Percentiles rank a stretch among this genome's conserved stretches.
Conservation (phyloP, 2,888 invertebrate species). For the Drosophila anomelani region DNA sequence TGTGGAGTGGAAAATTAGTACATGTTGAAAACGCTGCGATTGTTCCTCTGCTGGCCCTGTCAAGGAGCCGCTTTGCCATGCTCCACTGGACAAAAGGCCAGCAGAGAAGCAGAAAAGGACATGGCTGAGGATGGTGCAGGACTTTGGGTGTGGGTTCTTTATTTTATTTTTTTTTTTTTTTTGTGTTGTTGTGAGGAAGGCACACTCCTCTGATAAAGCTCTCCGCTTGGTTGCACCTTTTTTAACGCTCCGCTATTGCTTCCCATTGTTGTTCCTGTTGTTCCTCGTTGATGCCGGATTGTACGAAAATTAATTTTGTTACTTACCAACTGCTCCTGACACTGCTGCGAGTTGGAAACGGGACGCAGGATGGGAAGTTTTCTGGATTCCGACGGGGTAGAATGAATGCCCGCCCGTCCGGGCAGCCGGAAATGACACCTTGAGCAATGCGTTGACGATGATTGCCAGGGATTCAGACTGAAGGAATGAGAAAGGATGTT, state of each 20-base stretch:
- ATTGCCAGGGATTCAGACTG: conserved; percentile 36
- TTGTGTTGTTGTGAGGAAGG: conserved; percentile 32
- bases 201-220: conserved; percentile 56
- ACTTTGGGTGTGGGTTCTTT: conserved; percentile 21
- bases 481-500: conserved; percentile 22
- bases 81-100: conserved; percentile 55
- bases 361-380: conserved; percentile 20
- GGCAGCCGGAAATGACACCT: conserved; percentile 63
- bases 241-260: conserved; percentile 62
- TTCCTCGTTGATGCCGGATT: conserved; percentile 60
- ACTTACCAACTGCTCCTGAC: conserved; percentile 71
- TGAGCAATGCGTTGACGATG: conserved; percentile 57
- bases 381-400: not conserved
- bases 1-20: conserved; percentile 79
- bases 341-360: conserved; percentile 26
- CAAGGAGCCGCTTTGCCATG: conserved; percentile 54
- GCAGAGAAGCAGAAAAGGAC: conserved; percentile 11
- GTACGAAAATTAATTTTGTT: conserved; percentile 79
- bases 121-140: not conserved
- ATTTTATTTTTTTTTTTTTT: not conserved
- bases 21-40: conserved; percentile 74
- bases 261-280: conserved; percentile 44
- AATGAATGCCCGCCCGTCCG: conserved; percentile 35
- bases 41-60: conserved; percentile 63
- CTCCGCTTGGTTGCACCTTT: conserved; percentile 59